Percentiles rank a stretch among this genome's conserved stretches.
These are phyloP conservation scores for Dryococelus australis DNA, from an alignment of 2,888 invertebrate genomes.

Conservation along the genomic window DNA sequence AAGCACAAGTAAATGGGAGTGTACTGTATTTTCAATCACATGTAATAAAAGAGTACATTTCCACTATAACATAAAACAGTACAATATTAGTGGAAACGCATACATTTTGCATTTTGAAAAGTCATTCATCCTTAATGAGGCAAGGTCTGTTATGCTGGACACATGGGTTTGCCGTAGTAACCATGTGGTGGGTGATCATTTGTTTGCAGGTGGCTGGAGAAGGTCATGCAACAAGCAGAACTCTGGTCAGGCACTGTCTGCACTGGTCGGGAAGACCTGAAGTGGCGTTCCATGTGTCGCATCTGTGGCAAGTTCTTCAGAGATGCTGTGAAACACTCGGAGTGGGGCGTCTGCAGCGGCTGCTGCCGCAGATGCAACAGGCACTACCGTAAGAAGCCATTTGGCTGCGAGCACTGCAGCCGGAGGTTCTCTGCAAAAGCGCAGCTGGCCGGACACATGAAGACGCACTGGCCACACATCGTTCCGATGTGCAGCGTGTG, in stretches of 20 bases:
- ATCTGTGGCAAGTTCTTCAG: neutral
- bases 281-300: neutral
- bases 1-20: no score
- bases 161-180: no score
- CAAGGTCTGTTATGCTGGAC: no score
- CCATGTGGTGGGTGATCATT: neutral
- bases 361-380: neutral
- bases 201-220: constrained; percentile 5
- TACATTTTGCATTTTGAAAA: no score
- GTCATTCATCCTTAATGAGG: no score
- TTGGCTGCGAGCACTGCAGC: constrained; percentile 7
- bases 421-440: neutral
- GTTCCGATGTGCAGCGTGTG: neutral
- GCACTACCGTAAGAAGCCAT: neutral
- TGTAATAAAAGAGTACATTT: no score
- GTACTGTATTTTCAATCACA: no score
- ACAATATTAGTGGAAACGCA: no score
- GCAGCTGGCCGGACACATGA: neutral
- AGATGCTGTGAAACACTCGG: neutral
- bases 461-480: neutral
- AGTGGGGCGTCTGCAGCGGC: neutral
- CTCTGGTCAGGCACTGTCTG: neutral
- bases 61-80: no score
- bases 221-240: neutral
- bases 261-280: neutral